Percentiles rank a stretch among this genome's conserved stretches.
Conservation (phyloP, 2,888 invertebrate species). For the Glyphotaelius pellucidus region DNA sequence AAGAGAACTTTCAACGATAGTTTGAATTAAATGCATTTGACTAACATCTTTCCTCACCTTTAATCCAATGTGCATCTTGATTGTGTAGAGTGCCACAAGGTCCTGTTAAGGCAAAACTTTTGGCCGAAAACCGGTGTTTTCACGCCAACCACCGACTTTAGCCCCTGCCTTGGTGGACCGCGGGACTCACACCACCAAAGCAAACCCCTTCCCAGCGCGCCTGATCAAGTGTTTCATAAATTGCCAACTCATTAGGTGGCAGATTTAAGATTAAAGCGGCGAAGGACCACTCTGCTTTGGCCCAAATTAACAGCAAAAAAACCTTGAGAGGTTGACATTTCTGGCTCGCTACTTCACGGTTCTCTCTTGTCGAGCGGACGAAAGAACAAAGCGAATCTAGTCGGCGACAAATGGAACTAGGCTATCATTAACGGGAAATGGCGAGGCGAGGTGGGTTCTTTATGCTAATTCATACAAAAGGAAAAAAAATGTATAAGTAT, state of each 20-base stretch:
- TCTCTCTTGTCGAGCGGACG: conserved; percentile 10
- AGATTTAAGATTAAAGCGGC: conserved; percentile 55
- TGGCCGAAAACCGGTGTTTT: conserved; percentile 18
- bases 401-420: conserved; percentile 1
- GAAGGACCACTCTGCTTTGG: conserved; percentile 27
- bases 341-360: conserved; percentile 29
- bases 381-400: conserved; percentile 34
- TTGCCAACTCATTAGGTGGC: conserved; percentile 58
- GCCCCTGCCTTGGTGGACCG: neutral
- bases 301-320: conserved; percentile 35
- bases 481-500: neutral
- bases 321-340: conserved; percentile 51
- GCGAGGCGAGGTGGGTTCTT: neutral
- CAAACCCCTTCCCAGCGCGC: neutral
- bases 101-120: conserved; percentile 7
- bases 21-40: neutral
- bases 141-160: neutral
- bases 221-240: conserved; percentile 56
- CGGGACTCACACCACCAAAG: neutral
- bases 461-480: conserved; percentile 2
- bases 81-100: neutral
- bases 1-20: too few relatives aligned
- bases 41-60: neutral
- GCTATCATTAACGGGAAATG: conserved; percentile 11
- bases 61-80: neutral